Conservation (phyloP, 2,113 vertebrate species). For the Bos indicus region DNA sequence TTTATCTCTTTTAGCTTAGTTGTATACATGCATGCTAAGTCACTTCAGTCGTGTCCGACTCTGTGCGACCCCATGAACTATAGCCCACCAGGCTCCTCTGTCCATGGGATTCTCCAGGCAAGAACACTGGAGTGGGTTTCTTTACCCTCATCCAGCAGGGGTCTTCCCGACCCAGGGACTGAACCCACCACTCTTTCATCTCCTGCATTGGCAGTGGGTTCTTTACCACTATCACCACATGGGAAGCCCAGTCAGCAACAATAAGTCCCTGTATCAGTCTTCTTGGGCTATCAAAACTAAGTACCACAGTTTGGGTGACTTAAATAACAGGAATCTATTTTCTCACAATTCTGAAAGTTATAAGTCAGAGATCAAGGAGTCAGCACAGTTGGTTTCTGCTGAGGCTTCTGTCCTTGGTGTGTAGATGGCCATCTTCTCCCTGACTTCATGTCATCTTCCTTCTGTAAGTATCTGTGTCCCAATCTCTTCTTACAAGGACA, state of each 20-base stretch:
- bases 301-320: not conserved
- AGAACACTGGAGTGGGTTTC: not conserved
- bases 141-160: not conserved
- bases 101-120: not conserved
- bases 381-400: not conserved
- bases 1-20: not conserved
- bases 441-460: not conserved
- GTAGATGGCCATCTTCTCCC: not conserved
- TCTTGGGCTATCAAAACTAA: not conserved
- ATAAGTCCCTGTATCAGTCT: not conserved
- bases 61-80: not conserved
- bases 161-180: accelerated
- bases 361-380: not conserved
- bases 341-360: not conserved
- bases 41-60: not conserved
- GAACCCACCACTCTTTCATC: not conserved
- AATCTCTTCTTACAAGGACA: not conserved
- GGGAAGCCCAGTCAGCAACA: not conserved
- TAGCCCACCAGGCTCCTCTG: not conserved
- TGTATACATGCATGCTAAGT: not conserved
- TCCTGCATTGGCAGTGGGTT: not conserved
- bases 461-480: not conserved
- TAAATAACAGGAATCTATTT: not conserved
- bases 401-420: not conserved
- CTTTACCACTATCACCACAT: not conserved